Percentiles rank a stretch among this genome's conserved stretches.
Evolutionary conservation across 2,888 invertebrate genomes (phyloP).

Genomic region (Chaetogeoica ovagalla): DNA sequence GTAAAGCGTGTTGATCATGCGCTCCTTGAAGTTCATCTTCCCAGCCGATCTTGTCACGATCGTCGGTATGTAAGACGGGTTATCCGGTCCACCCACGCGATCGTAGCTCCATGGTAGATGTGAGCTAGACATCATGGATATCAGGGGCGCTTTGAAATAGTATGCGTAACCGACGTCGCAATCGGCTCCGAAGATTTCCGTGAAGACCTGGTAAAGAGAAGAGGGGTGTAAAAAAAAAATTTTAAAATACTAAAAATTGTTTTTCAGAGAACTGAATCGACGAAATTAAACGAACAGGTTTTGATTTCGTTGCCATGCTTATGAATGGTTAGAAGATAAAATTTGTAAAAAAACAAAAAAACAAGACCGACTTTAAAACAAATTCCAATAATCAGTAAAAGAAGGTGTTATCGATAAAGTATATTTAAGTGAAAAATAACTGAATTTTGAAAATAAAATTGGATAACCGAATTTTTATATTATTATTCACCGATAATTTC

Average conservation of each 20-base stretch:
- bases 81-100: slow-evolving; percentile 54
- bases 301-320: too few relatives aligned
- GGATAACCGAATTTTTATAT: too few relatives aligned
- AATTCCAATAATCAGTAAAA: too few relatives aligned
- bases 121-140: slow-evolving; percentile 47
- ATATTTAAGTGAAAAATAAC: too few relatives aligned
- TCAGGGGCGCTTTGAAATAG: slow-evolving; percentile 49
- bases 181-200: slow-evolving; percentile 54
- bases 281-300: too few relatives aligned
- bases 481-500: too few relatives aligned
- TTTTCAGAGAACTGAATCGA: too few relatives aligned
- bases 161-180: slow-evolving; percentile 54
- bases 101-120: slow-evolving; percentile 54
- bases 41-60: slow-evolving; percentile 48
- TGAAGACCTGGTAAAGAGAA: slow-evolving; percentile 31
- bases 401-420: too few relatives aligned
- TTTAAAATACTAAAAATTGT: neutral
- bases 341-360: too few relatives aligned
- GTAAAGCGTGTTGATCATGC: slow-evolving; percentile 52
- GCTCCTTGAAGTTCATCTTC: slow-evolving; percentile 54
- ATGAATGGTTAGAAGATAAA: too few relatives aligned
- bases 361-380: too few relatives aligned
- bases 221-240: neutral
- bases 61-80: slow-evolving; percentile 55
- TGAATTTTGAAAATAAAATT: too few relatives aligned